Evolutionary conservation across 2,888 invertebrate species (phyloP).

Genomic region (Lepas anatifera): DNA sequence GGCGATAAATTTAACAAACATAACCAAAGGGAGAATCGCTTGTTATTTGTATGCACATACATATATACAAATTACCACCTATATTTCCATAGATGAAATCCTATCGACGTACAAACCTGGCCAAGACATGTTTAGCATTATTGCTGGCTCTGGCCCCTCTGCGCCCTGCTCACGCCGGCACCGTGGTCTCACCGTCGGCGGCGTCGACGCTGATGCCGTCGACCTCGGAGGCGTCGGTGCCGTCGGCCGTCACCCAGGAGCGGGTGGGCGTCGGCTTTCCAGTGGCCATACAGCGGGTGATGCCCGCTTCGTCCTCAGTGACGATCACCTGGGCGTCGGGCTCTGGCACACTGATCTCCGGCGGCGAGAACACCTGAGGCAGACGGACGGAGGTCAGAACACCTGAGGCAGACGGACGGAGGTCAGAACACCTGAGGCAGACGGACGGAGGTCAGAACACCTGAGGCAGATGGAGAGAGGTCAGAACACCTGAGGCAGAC

Average conservation of each 20-base stretch:
- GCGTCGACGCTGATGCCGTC: conserved; percentile 29
- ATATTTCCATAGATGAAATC: too few relatives aligned
- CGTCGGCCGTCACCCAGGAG: conserved; percentile 58
- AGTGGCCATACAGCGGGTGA: conserved; percentile 59
- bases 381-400: not conserved
- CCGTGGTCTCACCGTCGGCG: too few relatives aligned
- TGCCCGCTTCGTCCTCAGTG: conserved; percentile 64
- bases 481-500: too few relatives aligned
- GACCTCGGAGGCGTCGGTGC: conserved; percentile 53
- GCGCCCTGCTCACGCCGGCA: too few relatives aligned
- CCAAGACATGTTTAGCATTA: too few relatives aligned
- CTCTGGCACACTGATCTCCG: not conserved
- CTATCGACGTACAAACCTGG: too few relatives aligned
- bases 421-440: not conserved
- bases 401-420: not conserved
- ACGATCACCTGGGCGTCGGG: conserved; percentile 42
- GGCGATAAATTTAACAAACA: too few relatives aligned
- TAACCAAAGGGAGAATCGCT: too few relatives aligned
- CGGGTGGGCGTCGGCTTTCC: conserved; percentile 76
- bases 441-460: not conserved
- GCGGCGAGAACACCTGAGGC: not conserved
- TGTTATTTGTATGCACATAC: too few relatives aligned
- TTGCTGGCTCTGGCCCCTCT: too few relatives aligned
- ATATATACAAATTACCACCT: too few relatives aligned
- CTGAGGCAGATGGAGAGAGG: not conserved